phyloP scores from a whole-genome alignment of 2,888 invertebrate species.

The Nomada ruficornis region DNA sequence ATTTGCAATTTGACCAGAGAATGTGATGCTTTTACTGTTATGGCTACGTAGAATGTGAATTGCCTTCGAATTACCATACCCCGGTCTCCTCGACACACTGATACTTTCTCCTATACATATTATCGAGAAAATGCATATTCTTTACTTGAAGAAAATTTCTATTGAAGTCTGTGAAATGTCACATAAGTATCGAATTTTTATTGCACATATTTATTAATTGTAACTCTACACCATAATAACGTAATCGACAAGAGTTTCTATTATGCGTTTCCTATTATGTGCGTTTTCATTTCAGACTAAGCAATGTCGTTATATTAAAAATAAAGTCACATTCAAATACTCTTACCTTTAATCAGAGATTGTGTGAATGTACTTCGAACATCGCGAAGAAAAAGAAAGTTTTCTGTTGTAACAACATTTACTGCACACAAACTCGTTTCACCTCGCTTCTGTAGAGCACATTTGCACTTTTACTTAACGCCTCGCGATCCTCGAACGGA shows the following conservation, averaged over 20 bases:
- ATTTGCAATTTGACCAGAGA: constrained; percentile 69
- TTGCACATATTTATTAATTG: too few relatives aligned
- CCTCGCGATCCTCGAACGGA: constrained; percentile 21
- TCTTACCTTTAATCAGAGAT: too few relatives aligned
- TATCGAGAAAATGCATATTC: not conserved
- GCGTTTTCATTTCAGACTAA: too few relatives aligned
- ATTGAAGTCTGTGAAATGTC: not conserved
- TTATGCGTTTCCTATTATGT: not conserved
- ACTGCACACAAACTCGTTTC: constrained; percentile 5
- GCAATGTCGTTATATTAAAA: not conserved
- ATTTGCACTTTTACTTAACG: constrained; percentile 43
- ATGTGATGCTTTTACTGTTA: constrained; percentile 73
- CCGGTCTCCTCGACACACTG: constrained; percentile 19
- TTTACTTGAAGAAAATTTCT: not conserved
- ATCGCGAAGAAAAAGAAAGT: not conserved
- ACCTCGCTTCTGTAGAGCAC: not conserved
- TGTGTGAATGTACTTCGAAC: not conserved
- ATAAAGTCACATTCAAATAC: too few relatives aligned
- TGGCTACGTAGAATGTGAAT: constrained; percentile 74
- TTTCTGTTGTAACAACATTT: not conserved
- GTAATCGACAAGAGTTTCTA: not conserved
- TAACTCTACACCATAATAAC: not conserved
- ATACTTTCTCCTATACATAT: constrained; percentile 41
- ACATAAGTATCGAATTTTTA: not conserved
- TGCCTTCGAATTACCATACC: constrained; percentile 66